Base-by-base conservation (phyloP, 1,140 invertebrate genomes). In the Bombus polaris region DNA sequence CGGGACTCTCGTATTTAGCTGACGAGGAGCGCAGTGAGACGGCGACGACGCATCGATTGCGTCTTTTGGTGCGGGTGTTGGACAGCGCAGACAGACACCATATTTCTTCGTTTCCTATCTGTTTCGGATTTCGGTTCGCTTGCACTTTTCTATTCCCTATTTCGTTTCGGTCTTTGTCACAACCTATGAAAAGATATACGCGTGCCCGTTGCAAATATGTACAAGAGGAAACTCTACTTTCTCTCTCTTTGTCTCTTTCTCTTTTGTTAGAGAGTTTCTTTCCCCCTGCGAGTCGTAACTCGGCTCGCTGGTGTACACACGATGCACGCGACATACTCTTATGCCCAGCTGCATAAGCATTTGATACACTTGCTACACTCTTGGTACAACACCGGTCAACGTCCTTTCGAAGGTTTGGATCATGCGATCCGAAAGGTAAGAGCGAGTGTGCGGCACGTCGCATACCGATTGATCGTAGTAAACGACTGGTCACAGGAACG, bases 321-420 rank as follows among this genome's bases (percentile, higher is more conserved):
- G 32, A 39, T 73, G 72, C 44, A 66, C 62, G 39, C 32, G 44
- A 53, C 70, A 82, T 77, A 65, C 70, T 70, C 68, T 37, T 22
- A 78, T 44, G 53, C 32, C 57, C 71, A 68, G 57, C 83, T 72
- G 68, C 68, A 39, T 42, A 75, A 75, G 47, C 68, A 76, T 76
- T 83, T 75, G 65, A 73, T 87, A 81, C 73, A 83, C 68, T 79
- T 89, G 72, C 57, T 75, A 75, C 68, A 66, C 66, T 87, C 85
- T 87, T 83, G 59, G 72, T 89, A 80, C 79, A 86, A 47, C 82
- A 76, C 86, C 90, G 93, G 92, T 94, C 94, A 94, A 94, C 89
- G 94, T 93, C 92, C 93, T 94, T 92, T 94, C 92, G 93, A 93
- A 94, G 92, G 93, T 94, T 94, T 89, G 91, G 83, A 93, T 92